Percentiles rank a stretch among this genome's conserved stretches.
Evolutionary conservation across 2,888 invertebrate genomes (phyloP).

Genomic region (Nysson spinosus): DNA sequence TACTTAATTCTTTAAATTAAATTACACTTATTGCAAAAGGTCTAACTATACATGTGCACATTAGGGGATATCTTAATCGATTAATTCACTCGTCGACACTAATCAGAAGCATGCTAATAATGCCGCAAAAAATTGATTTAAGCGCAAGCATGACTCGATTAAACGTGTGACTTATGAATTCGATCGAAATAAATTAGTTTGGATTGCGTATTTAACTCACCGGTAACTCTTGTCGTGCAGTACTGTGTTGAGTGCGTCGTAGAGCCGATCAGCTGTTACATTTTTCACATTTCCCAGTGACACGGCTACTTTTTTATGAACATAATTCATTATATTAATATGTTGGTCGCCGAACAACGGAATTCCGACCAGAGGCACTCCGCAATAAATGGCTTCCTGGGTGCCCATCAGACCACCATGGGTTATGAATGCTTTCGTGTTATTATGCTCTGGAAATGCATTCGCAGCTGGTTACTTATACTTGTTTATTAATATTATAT

Average conservation of each 20-base stretch:
- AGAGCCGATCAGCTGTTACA: constrained; percentile 55
- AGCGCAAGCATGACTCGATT: no score
- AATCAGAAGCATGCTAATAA: no score
- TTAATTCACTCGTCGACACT: no score
- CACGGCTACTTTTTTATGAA: constrained; percentile 48
- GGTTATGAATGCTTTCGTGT: constrained; percentile 66
- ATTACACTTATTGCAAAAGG: no score
- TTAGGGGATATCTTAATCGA: no score
- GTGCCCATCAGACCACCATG: constrained; percentile 70
- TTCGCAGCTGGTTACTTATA: not conserved
- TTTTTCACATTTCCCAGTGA: constrained; percentile 34
- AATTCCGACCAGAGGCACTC: constrained; percentile 68
- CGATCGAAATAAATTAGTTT: no score
- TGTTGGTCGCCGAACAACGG: constrained; percentile 70
- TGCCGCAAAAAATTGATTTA: no score
- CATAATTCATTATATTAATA: constrained; percentile 52
- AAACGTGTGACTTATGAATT: no score
- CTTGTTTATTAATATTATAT: not conserved
- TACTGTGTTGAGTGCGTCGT: constrained; percentile 51
- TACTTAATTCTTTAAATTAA: no score
- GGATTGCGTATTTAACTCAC: no score
- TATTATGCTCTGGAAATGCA: constrained; percentile 66
- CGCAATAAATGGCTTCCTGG: constrained; percentile 64
- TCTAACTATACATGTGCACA: no score
- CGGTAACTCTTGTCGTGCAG: constrained; percentile 53